Base-by-base conservation (phyloP, 2,888 invertebrate species). In the Tenthredo livida region DNA sequence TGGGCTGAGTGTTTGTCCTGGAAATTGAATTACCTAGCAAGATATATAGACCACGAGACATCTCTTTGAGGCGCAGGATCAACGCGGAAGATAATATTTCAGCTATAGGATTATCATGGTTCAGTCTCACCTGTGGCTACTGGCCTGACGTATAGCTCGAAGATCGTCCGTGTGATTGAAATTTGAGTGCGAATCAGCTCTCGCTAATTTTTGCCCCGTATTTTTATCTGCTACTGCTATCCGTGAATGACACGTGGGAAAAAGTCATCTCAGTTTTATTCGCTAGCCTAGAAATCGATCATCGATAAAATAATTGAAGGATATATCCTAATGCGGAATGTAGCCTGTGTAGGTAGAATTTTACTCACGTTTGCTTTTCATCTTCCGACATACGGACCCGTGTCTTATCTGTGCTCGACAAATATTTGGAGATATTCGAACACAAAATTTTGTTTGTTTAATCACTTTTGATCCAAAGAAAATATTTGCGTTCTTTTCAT, bases 321-420 rank as follows among this genome's bases (percentile, higher is more conserved):
- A n/a, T 9, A n/a, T 9, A 61, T 40, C 40, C n/a, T 33, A 47
- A 21, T 47, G 43, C 3, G 50, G 25, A 7, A 37, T n/a, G 54
- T 29, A 29, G 1, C n/a, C n/a, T n/a, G n/a, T 9, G 15, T 15
- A 47, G 47, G 47, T 15, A n/a, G 54, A 37, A 54, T 78, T 15
- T 40, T 12, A 80, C 61, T 80, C 61, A 80, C 33, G 58, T 80
- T 80, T 80, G 25, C 61, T 80, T 61, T 80, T 80, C 80, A 61
- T 61, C 40, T 58, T 61, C 40, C 1, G 25, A 54, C 54, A 50
- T 15, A 77, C 47, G 50, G 77, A 50, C 50, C 77, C 47, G 50
- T 54, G 33, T 29, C 77, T 77, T 54, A 77, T 77, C 77, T 29
- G n/a, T 58, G n/a, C 61, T 80, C 78, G 5, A 7, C n/a, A 61